phyloP scores from a whole-genome alignment of 1,140 invertebrate species.

The Euwallacea fornicatus region DNA sequence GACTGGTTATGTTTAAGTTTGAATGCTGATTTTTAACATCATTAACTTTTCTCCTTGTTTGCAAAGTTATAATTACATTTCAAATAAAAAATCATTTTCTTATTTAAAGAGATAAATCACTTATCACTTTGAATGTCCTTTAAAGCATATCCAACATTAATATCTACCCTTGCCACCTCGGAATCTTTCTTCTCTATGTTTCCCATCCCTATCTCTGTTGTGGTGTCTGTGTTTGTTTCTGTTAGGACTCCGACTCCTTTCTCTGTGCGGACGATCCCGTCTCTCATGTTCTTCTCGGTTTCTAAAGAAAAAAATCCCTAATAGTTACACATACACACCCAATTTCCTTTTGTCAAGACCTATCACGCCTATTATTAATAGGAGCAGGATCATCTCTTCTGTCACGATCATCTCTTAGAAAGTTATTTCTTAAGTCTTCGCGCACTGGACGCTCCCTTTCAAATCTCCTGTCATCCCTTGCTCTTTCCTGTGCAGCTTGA shows the following conservation, averaged over 20 bases:
- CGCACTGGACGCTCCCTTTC: conserved; percentile 33
- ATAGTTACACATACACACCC: no score
- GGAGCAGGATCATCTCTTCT: conserved; percentile 6
- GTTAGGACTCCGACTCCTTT: conserved; percentile 32
- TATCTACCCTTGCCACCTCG: conserved; percentile 23
- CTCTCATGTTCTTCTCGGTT: conserved; percentile 28
- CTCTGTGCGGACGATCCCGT: conserved; percentile 20
- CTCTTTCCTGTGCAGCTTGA: conserved; percentile 52
- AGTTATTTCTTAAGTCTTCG: conserved; percentile 44
- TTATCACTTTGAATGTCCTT: neutral
- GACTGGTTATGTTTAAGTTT: no score
- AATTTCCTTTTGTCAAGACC: neutral
- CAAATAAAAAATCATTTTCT: neutral
- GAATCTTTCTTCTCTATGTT: conserved; percentile 37
- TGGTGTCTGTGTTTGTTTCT: conserved; percentile 26
- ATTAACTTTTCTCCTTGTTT: no score
- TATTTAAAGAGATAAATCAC: neutral
- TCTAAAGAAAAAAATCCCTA: conserved; percentile 13
- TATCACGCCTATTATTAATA: neutral
- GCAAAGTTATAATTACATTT: no score
- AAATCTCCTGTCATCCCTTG: conserved; percentile 50
- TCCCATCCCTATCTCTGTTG: conserved; percentile 38
- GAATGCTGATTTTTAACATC: no score
- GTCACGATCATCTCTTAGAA: conserved; percentile 44
- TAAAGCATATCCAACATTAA: conserved; percentile 4